Evolutionary conservation across 2,113 vertebrate genomes (phyloP).

Genomic region (Stegostoma tigrinum): DNA sequence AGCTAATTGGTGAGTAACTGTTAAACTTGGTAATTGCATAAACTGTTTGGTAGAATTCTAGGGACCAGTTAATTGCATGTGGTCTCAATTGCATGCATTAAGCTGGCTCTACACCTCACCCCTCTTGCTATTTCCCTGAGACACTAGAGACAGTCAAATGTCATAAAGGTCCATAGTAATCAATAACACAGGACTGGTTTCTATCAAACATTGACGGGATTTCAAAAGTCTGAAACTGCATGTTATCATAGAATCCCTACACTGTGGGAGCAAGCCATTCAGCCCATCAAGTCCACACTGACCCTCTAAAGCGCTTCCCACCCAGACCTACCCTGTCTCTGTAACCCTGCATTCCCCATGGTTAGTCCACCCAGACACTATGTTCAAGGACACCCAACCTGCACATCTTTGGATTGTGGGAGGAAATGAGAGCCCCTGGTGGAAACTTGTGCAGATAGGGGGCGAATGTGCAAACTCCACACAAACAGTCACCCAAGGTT

Average conservation of each 20-base stretch:
- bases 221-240: neutral
- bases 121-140: neutral
- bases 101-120: neutral
- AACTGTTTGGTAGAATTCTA: constrained; percentile 12
- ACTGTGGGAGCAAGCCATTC: too few relatives aligned
- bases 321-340: too few relatives aligned
- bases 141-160: neutral
- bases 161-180: neutral
- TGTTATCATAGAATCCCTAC: neutral
- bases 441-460: too few relatives aligned
- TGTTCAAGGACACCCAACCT: too few relatives aligned
- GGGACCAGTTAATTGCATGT: neutral
- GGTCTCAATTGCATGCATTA: neutral
- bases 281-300: too few relatives aligned
- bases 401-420: too few relatives aligned
- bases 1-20: constrained; percentile 39
- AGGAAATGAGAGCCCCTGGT: too few relatives aligned
- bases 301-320: too few relatives aligned
- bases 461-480: too few relatives aligned
- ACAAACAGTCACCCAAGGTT: too few relatives aligned
- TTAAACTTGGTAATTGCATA: constrained; percentile 10
- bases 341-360: too few relatives aligned
- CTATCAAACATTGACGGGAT: neutral
- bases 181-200: neutral
- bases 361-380: too few relatives aligned